These are phyloP conservation scores for Chrysemys picta DNA, from an alignment of 2,113 vertebrate genomes.

Conservation along the genomic window DNA sequence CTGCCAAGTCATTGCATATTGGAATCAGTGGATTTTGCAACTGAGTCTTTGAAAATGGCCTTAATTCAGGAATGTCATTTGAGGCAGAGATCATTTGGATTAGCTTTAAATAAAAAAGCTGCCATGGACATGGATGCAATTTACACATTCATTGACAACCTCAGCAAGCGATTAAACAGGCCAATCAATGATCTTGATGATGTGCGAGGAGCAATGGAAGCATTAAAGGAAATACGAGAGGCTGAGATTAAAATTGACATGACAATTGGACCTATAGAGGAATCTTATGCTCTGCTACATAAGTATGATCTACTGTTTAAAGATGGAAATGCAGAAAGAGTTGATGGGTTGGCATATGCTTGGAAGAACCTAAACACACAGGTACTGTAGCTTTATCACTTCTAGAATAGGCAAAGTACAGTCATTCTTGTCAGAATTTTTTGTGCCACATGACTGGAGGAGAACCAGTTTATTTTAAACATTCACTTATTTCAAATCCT, in stretches of 20 bases:
- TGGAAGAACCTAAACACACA: constrained; percentile 83
- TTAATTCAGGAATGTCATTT: constrained; percentile 81
- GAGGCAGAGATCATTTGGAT: constrained; percentile 84
- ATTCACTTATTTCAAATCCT: not conserved
- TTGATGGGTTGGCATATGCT: constrained; percentile 84
- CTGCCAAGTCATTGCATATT: constrained; percentile 72
- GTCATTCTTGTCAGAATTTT: not conserved
- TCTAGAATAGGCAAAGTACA: not conserved
- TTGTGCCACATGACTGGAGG: not conserved
- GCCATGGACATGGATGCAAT: constrained; percentile 77
- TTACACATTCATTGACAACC: constrained; percentile 79
- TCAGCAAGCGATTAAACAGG: constrained; percentile 81
- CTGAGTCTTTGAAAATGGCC: constrained; percentile 79
- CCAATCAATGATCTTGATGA: constrained; percentile 84
- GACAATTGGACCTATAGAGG: constrained; percentile 83
- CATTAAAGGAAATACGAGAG: constrained; percentile 82
- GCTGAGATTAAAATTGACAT: constrained; percentile 81
- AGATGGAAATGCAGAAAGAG: constrained; percentile 82
- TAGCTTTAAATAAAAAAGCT: constrained; percentile 79
- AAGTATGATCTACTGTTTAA: constrained; percentile 80
- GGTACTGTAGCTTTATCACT: constrained; percentile 64
- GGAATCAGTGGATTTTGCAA: constrained; percentile 77
- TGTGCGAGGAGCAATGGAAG: constrained; percentile 81
- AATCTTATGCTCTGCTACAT: constrained; percentile 83
- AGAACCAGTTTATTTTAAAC: not conserved